Conservation (phyloP, 2,113 vertebrate species). For the Gopherus evgoodei region DNA sequence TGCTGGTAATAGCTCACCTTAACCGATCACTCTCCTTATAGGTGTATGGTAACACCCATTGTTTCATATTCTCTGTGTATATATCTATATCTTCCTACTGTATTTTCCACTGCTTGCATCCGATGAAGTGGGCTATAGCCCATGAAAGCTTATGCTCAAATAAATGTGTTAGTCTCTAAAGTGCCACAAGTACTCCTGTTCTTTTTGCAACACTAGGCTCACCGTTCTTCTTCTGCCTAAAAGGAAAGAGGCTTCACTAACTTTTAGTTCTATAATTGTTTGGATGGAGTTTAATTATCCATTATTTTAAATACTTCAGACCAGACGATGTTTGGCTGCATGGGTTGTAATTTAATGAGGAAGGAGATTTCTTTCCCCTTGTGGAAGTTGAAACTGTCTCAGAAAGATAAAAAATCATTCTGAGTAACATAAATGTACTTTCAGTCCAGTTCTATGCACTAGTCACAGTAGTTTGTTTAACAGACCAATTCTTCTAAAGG, state of each 20-base stretch:
- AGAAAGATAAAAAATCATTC: background rate
- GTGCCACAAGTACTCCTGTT: too few relatives aligned
- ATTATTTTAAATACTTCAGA: background rate
- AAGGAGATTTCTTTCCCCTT: background rate
- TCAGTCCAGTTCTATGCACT: background rate
- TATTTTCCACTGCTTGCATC: too few relatives aligned
- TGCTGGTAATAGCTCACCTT: too few relatives aligned
- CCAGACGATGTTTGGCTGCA: background rate
- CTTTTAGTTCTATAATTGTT: background rate
- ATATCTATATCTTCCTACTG: too few relatives aligned
- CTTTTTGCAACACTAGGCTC: background rate
- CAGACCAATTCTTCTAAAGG: background rate
- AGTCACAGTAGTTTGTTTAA: background rate
- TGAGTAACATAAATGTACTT: background rate
- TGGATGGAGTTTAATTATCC: background rate
- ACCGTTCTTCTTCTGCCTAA: background rate
- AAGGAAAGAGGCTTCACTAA: background rate
- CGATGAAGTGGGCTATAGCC: too few relatives aligned
- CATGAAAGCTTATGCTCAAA: too few relatives aligned
- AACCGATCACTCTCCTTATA: too few relatives aligned
- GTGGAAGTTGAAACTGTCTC: background rate
- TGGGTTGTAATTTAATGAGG: background rate
- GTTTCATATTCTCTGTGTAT: too few relatives aligned
- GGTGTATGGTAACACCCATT: too few relatives aligned
- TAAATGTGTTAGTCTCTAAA: too few relatives aligned